Conservation (phyloP, 2,113 vertebrate genomes). For the Lasiurus cinereus region DNA sequence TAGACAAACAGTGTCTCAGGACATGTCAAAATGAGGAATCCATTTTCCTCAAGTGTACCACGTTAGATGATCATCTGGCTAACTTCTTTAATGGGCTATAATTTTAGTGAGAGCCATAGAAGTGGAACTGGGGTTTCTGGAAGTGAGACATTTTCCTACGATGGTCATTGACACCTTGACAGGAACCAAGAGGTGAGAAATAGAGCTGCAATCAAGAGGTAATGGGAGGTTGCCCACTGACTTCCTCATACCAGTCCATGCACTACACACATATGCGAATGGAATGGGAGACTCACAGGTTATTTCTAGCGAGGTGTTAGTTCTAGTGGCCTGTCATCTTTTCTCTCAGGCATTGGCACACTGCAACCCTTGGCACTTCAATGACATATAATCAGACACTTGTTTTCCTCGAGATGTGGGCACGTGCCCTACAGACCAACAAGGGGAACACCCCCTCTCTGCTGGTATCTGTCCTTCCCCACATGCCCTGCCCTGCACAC, state of each 20-base stretch:
- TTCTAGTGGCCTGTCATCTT: constrained; percentile 75
- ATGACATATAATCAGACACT: constrained; percentile 46
- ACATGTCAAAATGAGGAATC: constrained; percentile 1
- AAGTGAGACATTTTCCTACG: constrained; percentile 13
- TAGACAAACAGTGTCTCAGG: not conserved
- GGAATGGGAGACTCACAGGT: constrained; percentile 63
- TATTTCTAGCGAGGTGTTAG: constrained; percentile 78
- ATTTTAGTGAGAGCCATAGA: constrained; percentile 36
- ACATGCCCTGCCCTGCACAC: not conserved
- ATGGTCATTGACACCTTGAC: not conserved
- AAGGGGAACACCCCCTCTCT: not conserved
- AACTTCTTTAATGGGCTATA: not conserved
- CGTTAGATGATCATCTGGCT: not conserved
- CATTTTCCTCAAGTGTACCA: not conserved
- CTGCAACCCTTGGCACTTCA: constrained; percentile 67
- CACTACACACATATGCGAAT: constrained; percentile 59
- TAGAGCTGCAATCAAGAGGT: constrained; percentile 15
- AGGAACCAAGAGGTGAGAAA: not conserved
- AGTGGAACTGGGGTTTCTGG: not conserved
- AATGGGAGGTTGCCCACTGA: not conserved
- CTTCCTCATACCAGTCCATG: not conserved
- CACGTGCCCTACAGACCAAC: constrained; percentile 43
- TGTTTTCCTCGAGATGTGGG: not conserved
- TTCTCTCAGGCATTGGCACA: constrained; percentile 65
- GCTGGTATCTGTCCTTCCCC: not conserved